Evolutionary conservation across 2,113 vertebrate genomes (phyloP).

Genomic region (Aspiorhynchus laticeps): DNA sequence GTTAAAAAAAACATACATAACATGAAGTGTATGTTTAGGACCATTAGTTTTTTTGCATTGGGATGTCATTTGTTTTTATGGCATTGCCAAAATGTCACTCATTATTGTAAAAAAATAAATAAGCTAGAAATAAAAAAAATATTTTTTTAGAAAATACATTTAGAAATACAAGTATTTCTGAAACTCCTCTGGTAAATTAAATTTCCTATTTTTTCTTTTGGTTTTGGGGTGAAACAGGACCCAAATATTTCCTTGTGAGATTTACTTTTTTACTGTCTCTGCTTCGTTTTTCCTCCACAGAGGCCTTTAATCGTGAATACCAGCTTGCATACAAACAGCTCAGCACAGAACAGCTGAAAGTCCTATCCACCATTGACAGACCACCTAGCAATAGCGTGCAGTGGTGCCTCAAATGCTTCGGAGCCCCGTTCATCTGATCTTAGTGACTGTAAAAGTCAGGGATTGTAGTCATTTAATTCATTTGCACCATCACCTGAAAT

Average conservation of each 20-base stretch:
- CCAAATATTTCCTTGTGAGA: neutral
- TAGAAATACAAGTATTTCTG: neutral
- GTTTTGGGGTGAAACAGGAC: neutral
- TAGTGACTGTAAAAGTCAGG: neutral
- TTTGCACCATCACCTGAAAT: constrained; percentile 52
- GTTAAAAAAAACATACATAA: neutral
- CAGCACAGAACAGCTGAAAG: constrained; percentile 81
- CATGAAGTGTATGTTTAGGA: neutral
- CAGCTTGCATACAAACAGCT: constrained; percentile 81
- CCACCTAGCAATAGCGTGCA: constrained; percentile 83
- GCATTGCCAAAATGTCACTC: neutral
- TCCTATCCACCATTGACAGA: constrained; percentile 82
- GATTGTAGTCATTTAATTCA: constrained; percentile 28
- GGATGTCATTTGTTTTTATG: neutral
- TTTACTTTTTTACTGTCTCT: neutral
- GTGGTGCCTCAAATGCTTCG: constrained; percentile 91
- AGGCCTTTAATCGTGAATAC: constrained; percentile 96
- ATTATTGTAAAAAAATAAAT: neutral
- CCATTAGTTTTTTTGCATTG: neutral
- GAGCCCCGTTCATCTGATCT: constrained; percentile 85
- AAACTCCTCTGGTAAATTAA: neutral
- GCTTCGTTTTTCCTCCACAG: constrained; percentile 70
- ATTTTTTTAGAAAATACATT: neutral
- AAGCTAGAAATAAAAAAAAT: neutral
- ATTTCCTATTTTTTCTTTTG: neutral